Evolutionary conservation across 2,888 invertebrate species (phyloP), one percentile per base, ranked within the genome.

Genomic region (Camptogramma bilineatum): DNA sequence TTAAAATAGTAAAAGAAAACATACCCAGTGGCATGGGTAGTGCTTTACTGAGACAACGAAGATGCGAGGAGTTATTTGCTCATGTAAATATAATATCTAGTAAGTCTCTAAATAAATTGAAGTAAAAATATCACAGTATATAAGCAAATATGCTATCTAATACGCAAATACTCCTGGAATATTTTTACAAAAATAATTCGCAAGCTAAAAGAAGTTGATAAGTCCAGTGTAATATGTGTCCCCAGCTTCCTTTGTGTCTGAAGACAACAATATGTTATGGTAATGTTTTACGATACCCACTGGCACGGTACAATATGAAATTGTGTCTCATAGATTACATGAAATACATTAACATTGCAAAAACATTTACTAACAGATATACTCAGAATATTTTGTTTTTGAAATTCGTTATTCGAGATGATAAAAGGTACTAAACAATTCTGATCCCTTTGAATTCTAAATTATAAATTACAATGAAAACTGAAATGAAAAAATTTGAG

Each of bases 211-310:
- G 18, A 60, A 64, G 28, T 52, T 61, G 34, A 52, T 56, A 57
- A 48, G 56, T 52, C 56, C 50, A 53, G 48, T n/a, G 50, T 53
- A 52, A 54, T 57, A 52, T 56, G 61, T 34, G 28, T 50, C 24
- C 34, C 52, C 19, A 57, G 42, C 28, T 51, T 55, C 61, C 58
- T 66, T 68, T 71, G 68, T 68, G 68, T 50, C 60, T 60, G 52
- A 62, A 59, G 64, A 62, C 64, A 58, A 67, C 66, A 71, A 69
- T 71, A 65, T 64, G 68, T 69, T 69, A 62, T 63, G 55, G 62
- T 66, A 69, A 68, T 68, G 61, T 68, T 64, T 62, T 66, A 69
- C 62, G 66, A 60, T 64, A 61, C 64, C 66, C 69, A 62, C 53
- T 68, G 66, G 66, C 31, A 66, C 50, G 62, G 31, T 53, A 60